Evolutionary conservation across 35 echinoderm and acorn worm species (phyloP).

Genomic region (Apostichopus californicus): DNA sequence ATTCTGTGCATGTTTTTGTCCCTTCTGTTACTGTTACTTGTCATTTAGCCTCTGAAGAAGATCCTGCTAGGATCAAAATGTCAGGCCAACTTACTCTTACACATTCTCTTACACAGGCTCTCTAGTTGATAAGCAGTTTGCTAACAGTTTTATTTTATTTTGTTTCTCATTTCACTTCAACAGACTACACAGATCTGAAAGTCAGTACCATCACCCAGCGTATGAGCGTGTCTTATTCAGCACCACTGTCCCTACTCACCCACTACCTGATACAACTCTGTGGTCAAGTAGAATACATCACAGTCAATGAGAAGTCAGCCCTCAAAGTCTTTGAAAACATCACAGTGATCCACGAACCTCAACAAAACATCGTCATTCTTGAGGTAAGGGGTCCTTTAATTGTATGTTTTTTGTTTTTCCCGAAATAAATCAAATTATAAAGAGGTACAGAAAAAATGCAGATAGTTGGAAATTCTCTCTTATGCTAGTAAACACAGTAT

Average conservation of each 20-base stretch:
- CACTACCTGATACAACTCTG: constrained; percentile 95
- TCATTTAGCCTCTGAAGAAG: no score
- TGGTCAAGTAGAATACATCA: constrained; percentile 79
- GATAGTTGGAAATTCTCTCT: no score
- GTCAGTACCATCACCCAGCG: constrained; percentile 91
- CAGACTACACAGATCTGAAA: constrained; percentile 92
- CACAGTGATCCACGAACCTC: constrained; percentile 91
- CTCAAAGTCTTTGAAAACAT: constrained; percentile 76
- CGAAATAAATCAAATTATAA: no score
- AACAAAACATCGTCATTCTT: constrained; percentile 68
- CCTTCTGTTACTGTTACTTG: no score
- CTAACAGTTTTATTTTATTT: background rate
- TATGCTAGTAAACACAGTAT: no score
- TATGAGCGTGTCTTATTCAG: constrained; percentile 78
- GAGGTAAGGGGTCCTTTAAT: constrained; percentile 58
- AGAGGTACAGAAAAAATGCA: no score
- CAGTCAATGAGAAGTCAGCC: constrained; percentile 76
- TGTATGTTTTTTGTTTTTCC: no score
- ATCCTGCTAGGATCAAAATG: no score
- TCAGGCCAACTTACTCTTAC: background rate
- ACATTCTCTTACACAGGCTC: no score
- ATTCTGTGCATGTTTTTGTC: no score
- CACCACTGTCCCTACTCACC: constrained; percentile 80
- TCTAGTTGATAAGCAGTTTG: no score
- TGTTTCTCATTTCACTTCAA: background rate